A percentile compares a stretch with the other conserved stretches of the same genome.
phyloP scores from a whole-genome alignment of 2,113 vertebrate species.

The Scartelaos histophorus region DNA sequence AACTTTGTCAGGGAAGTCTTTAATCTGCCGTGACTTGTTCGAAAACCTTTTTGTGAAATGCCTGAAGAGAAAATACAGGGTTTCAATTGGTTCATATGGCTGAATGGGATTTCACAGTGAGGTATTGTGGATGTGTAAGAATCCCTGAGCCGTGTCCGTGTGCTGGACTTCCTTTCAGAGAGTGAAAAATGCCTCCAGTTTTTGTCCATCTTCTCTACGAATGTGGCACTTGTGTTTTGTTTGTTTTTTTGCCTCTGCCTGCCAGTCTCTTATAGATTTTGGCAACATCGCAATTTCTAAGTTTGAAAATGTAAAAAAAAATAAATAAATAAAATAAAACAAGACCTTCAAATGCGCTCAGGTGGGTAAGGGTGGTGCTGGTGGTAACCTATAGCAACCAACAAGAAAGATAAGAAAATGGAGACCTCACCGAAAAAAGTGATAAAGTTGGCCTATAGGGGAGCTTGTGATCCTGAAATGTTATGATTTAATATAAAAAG shows the following conservation, averaged over 20 bases:
- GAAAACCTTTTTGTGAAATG: conserved; percentile 20
- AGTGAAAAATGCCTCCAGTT: conserved; percentile 40
- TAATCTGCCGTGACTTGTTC: conserved; percentile 21
- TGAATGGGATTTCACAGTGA: conserved; percentile 51
- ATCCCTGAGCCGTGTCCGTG: conserved; percentile 54
- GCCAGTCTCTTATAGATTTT: conserved; percentile 48
- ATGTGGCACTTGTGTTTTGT: conserved; percentile 38
- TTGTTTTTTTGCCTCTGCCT: conserved; percentile 30
- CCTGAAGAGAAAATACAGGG: conserved; percentile 1
- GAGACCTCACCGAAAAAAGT: background rate
- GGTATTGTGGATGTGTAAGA: conserved; percentile 47
- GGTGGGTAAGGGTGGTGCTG: background rate
- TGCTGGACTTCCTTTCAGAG: conserved; percentile 43
- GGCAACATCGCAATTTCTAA: background rate
- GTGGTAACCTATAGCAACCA: conserved; percentile 6
- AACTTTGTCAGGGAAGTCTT: conserved; percentile 27
- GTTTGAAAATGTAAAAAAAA: background rate
- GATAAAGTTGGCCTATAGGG: background rate
- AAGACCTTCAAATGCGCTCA: background rate
- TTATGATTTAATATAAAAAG: background rate
- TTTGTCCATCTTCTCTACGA: conserved; percentile 20
- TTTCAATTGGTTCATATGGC: conserved; percentile 41
- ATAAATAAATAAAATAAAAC: background rate
- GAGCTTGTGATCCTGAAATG: background rate
- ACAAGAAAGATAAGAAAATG: background rate